Conservation (phyloP, 2,113 vertebrate species). For the Corythoichthys intestinalis region DNA sequence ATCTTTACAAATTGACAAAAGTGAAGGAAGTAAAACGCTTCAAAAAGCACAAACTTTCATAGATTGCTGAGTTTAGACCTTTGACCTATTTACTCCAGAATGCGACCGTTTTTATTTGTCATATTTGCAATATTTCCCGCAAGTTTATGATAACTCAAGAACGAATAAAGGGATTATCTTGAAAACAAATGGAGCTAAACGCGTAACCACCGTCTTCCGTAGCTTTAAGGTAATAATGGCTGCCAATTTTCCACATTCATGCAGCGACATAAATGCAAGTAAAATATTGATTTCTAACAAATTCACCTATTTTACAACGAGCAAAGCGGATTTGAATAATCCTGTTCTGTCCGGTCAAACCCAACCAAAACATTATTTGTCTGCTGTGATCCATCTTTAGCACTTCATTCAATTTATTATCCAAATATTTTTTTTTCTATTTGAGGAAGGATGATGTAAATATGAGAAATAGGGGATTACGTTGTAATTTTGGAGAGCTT, state of each 20-base stretch:
- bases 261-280: neutral
- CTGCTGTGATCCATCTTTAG: conserved; percentile 12
- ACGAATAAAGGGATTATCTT: no score
- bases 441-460: conserved; percentile 28
- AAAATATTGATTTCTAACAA: conserved; percentile 9
- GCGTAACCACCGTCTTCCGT: no score
- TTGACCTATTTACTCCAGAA: no score
- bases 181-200: no score
- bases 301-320: conserved; percentile 14
- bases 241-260: neutral
- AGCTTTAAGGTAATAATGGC: neutral
- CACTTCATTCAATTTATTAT: conserved; percentile 31
- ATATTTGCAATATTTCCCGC: no score
- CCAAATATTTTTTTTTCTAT: conserved; percentile 1
- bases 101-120: no score
- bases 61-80: no score
- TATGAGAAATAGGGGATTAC: conserved; percentile 18
- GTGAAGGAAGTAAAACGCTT: no score
- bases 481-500: neutral
- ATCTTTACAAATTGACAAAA: no score
- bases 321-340: conserved; percentile 27
- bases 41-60: no score
- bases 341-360: conserved; percentile 16
- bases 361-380: neutral
- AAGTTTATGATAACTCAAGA: no score